Evolutionary conservation across 2,797 vertebrate species (phyloP), one percentile per base, ranked within the genome.

Genomic region (Oryzias sinensis): DNA sequence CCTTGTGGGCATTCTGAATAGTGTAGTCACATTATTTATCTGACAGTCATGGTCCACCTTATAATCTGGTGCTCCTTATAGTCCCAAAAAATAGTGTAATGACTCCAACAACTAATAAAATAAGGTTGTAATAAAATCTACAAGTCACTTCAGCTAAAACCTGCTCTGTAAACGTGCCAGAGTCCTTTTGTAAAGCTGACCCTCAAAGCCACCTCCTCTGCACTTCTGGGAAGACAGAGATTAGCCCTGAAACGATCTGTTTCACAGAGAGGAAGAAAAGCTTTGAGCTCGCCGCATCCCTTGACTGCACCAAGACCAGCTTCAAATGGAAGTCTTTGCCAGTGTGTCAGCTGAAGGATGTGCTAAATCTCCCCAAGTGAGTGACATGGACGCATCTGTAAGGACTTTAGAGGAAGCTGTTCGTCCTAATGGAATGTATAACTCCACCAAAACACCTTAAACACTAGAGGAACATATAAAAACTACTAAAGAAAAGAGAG

Each of bases 321-420:
- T 76, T 72, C 70, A 82, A 74, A 76, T 77, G 57, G 51, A 57
- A 46, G 60, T 17, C 59, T 53, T 22, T 45, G 37, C 37, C 25
- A 46, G 22, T 20, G 22, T 41, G 25, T 58, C 33, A 33, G 33
- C 9, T 3, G 33, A 33, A 33, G 33, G 33, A 33, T 33, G 33
- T 33, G 8, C 33, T 33, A 33, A 33, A 33, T 7, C 9, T 49
- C 16, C 15, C 43, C 15, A 17, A 17, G 43, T 44, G 15, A 18
- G 15, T 17, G 15, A n/a, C 43, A 44, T 17, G 43, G 6, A 9
- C 43, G 2, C 2, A 44, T 44, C 5, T 44, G 43, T 44, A 17
- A 17, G 43, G 6, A n/a, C 16, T 44, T 44, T 3, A 44, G 15
- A n/a, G 43, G 0, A 3, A 17, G 2, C 7, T 8, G 9, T 33